Base-by-base conservation (phyloP, 1,140 invertebrate species). In the Papilio glaucus region DNA sequence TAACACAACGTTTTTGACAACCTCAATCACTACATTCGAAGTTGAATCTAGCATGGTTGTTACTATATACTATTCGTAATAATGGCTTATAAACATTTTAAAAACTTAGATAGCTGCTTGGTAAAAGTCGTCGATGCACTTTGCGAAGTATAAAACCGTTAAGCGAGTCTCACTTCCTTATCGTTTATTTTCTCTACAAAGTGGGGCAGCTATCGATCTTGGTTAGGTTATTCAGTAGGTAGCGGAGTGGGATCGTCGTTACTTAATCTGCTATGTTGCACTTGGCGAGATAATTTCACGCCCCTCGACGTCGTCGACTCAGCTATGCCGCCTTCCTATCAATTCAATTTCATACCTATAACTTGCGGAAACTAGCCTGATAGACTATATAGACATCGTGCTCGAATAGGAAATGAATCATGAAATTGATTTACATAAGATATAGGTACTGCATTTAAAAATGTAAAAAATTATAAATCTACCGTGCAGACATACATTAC, bases 291-390 rank as follows among this genome's bases (percentile, higher is more conserved):
- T 87, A 88, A 90, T 88, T 89, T 90, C 84, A 86, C 82, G 84
- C 83, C 81, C 79, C 72, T 73, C 79, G 79, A 72, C 77, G 75
- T 41, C 39, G 77, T 41, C 39, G 77, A 79, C 74, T 70, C 70
- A 73, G 82, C 80, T 77, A 83, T 83, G 81, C 82, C 72, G 75
- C 73, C 77, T 78, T 78, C 73, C 77, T 79, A 84, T 84, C 85
- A 88, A 86, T 86, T 86, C 84, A 85, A 87, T 88, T 86, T 89
- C 83, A 89, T 87, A 89, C 83, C 83, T 85, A 79, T 82, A 85
- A 82, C 82, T 84, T 76, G 76, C 79, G 85, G 76, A 80, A 85
- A 80, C 77, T 81, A 78, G 72, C 76, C 68, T 77, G 74, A 70
- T 72, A 76, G 79, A 80, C 74, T 71, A 82, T 74, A 33, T 37